These are phyloP conservation scores for Albula goreensis DNA, from an alignment of 2,113 vertebrate genomes.

Conservation along the genomic window DNA sequence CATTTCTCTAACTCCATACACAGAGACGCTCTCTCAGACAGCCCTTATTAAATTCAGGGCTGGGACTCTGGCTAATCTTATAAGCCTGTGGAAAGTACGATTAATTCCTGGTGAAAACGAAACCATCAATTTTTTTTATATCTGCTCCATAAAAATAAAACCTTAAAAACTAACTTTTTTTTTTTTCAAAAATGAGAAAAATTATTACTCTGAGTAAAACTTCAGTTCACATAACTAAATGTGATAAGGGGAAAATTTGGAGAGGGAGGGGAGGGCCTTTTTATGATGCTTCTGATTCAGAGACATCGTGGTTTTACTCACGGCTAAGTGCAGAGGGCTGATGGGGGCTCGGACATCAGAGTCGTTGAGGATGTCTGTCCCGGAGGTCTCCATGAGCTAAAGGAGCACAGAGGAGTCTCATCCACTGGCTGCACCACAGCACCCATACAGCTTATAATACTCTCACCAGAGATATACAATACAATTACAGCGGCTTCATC, in stretches of 20 bases:
- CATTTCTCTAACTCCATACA: too few species aligned
- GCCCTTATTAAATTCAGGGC: neutral
- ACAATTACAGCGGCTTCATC: neutral
- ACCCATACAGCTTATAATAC: neutral
- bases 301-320: constrained; percentile 68
- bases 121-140: too few species aligned
- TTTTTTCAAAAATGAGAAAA: too few species aligned
- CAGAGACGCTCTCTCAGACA: neutral
- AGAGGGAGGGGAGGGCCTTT: too few species aligned
- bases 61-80: too few species aligned
- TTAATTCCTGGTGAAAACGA: neutral
- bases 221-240: too few species aligned
- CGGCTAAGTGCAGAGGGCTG: constrained; percentile 94
- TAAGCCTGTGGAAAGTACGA: too few species aligned
- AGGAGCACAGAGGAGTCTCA: constrained; percentile 42
- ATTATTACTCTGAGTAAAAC: too few species aligned
- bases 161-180: too few species aligned
- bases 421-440: neutral
- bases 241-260: too few species aligned
- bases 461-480: neutral
- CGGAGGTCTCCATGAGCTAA: constrained; percentile 95
- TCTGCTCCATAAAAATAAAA: too few species aligned
- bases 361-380: constrained; percentile 90
- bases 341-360: constrained; percentile 86
- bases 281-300: too few species aligned